Base-by-base conservation (phyloP, 2,113 vertebrate species). In the Oncorhynchus keta region DNA sequence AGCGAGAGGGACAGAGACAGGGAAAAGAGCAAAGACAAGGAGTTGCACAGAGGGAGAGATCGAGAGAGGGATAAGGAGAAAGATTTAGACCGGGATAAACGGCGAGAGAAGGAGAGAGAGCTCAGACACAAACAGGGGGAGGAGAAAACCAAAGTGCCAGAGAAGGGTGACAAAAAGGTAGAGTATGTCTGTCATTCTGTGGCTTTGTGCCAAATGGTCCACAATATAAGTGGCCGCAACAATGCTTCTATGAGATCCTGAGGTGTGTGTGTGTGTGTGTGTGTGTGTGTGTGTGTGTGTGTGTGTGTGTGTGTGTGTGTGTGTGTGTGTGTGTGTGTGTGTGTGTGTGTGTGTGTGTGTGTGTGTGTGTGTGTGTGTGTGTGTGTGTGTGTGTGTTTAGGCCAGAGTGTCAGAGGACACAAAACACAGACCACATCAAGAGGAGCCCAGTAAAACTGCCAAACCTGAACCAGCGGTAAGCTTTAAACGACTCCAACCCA, bases 41-140 rank as follows among this genome's bases (percentile, higher is more conserved):
- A 80, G 28, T 84, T 76, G 81, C 84, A 75, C 0, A 81, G 79
- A 79, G 90, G 86, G 8, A 76, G 78, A 73, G 90, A 83, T 28
- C 70, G 79, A 68, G 82, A 79, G 1, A 5, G 57, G 35, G 74
- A 77, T 20, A 5, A 95, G 92, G 93, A 94, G 94, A 83, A 84
- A 2, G 4, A 55, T 18, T 1, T 14, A 18, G 4, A 55, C 51
- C 12, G 0, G 51, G 51, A 55, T 18, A 55, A 55, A 55, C 51
- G 51, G 51, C 70, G 48, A 48, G 82, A 85, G 5, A 84, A 61
- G 49, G 84, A 85, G 59, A 51, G 73, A 48, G 77, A 73, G 51
- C 51, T 14, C 16, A 0, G 51, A 55, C 51, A 4, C 73, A 88
- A 83, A 82, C 86, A 88, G 1, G 57, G 49, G 1, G 80, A 83